Percentiles rank a stretch among this genome's conserved stretches.
phyloP scores from a whole-genome alignment of 1,140 invertebrate species.

The Bombus terrestris region DNA sequence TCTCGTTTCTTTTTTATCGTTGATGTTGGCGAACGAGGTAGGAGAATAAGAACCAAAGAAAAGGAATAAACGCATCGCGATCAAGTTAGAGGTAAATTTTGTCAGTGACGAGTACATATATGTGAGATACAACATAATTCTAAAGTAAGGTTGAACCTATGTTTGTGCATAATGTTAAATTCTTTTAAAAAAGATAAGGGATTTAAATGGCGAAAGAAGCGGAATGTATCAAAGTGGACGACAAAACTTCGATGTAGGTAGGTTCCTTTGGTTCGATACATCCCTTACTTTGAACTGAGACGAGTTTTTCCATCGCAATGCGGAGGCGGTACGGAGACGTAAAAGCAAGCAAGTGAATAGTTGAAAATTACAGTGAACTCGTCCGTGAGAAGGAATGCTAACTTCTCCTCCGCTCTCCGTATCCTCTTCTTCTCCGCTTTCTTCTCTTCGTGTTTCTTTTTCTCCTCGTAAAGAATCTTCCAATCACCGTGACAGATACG shows the following conservation, averaged over 20 bases:
- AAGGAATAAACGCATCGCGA: not conserved
- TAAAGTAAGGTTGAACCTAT: too few species aligned
- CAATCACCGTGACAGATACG: not conserved
- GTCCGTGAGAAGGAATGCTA: conserved; percentile 50
- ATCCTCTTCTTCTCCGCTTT: not conserved
- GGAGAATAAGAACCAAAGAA: too few species aligned
- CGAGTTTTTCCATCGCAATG: conserved; percentile 31
- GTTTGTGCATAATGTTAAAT: not conserved
- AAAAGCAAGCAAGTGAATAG: conserved; percentile 60
- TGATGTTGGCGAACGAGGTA: not conserved
- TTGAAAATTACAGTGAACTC: conserved; percentile 68
- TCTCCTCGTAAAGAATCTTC: not conserved
- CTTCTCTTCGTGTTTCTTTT: not conserved
- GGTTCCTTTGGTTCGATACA: conserved; percentile 9
- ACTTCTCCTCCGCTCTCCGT: conserved; percentile 3
- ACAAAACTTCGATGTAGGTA: not conserved
- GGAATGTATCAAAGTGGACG: not conserved
- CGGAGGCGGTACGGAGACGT: not conserved
- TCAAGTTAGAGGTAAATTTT: not conserved
- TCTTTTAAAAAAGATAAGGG: not conserved
- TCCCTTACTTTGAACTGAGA: not conserved
- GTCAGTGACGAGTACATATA: not conserved
- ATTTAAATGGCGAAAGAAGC: not conserved
- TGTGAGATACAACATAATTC: not conserved
- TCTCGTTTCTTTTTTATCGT: not conserved